Conservation (phyloP, 2,888 invertebrate species). For the Eilema depressum region DNA sequence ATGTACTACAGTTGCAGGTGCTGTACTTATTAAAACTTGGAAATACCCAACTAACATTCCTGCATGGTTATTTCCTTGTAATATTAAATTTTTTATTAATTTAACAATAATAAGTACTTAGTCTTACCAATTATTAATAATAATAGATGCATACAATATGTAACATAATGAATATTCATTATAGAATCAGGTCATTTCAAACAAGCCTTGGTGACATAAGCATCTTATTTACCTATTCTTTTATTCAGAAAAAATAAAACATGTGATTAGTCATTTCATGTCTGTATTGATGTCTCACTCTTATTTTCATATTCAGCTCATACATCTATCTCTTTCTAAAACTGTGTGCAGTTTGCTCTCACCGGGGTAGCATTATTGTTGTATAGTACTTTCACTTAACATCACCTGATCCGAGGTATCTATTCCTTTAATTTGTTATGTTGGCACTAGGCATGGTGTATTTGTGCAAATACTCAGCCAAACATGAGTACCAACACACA, state of each 20-base stretch:
- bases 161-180: constrained; percentile 6
- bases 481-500: background rate
- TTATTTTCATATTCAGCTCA: background rate
- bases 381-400: constrained; percentile 22
- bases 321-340: constrained; percentile 14
- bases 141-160: background rate
- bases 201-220: constrained; percentile 19
- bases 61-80: background rate
- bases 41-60: background rate
- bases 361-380: constrained; percentile 11
- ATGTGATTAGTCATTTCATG: constrained; percentile 3
- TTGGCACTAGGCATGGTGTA: background rate
- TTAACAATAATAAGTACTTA: background rate
- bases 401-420: constrained; percentile 23
- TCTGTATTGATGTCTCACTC: constrained; percentile 14
- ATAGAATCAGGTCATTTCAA: constrained; percentile 12
- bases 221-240: constrained; percentile 8
- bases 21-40: background rate
- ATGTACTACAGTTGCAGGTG: background rate
- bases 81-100: background rate
- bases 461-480: background rate
- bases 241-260: background rate
- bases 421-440: background rate
- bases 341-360: constrained; percentile 6
- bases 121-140: background rate